Evolutionary conservation across 2,113 vertebrate genomes (phyloP), one percentile per base, ranked within the genome.

Genomic region (Nannobrachium achirus): DNA sequence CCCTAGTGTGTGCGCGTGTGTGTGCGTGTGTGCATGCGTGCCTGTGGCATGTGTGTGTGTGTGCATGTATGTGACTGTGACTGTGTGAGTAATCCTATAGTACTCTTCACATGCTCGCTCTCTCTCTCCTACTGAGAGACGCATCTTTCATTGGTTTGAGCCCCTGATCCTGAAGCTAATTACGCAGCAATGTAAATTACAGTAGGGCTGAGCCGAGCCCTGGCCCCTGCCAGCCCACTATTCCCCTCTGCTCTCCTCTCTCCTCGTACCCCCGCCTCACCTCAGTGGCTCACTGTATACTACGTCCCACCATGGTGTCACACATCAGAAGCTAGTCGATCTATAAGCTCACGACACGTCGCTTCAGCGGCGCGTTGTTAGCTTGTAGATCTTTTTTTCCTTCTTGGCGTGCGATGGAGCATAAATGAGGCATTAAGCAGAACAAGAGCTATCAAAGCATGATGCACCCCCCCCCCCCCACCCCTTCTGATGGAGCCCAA

Each of bases 121-220:
- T 39, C 70, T 62, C 14, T 44, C 67, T 72, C 56, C 70, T 25
- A 25, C 53, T 85, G 33, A 33, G 10, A 79, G 79, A 85, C 63
- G 70, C 71, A 69, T 89, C 80, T 90, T 82, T 90, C 75, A 82
- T 77, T 86, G 78, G 56, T 67, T 70, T 69, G 61, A 87, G 78
- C 68, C 66, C 61, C 69, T 75, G 75, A 88, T 88, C 67, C 73
- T 89, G 71, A 79, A 78, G 78, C 81, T 90, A 88, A 91, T 92
- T 91, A 91, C 64, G 56, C 79, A 90, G 80, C 80, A 88, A 89
- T 91, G 86, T 89, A 92, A 91, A 90, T 89, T 86, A 84, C 84
- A 75, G 70, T 61, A 15, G 63, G 41, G 64, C 63, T 73, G 63
- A 45, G 15, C 60, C 65, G 46, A 78, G 57, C 75, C 42, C 57